Base-by-base conservation (phyloP, 2,888 invertebrate species). In the Anticlea derivata region DNA sequence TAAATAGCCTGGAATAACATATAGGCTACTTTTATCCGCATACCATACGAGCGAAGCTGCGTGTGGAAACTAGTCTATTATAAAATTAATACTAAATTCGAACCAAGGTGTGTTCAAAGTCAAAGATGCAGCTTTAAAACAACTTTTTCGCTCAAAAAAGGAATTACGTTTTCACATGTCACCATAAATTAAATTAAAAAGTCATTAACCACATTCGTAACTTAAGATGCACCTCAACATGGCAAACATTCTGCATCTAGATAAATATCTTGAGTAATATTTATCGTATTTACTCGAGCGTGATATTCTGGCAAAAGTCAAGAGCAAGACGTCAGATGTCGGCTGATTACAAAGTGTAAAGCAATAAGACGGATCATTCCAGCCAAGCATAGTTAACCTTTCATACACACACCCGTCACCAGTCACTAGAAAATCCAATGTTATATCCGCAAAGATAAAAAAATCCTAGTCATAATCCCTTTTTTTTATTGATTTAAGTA, bases 231-330 rank as follows among this genome's bases (percentile, higher is more conserved):
- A 52, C 40, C 41, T 52, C 20, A 26, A 46, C 26, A 39, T 43
- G 44, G 35, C 35, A 39, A 51, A 48, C 41, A 48, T 45, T 50
- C 35, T 23, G 43, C 17, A 37, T 50, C 47, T 59, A 53, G 58
- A 57, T 50, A 63, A 56, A 58, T 59, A 60, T 63, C 51, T 55
- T 56, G 52, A 62, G 29, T 30, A 34, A 11, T 52, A 22, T 17
- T 55, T 55, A 33, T 60, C 24, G 22, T 41, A 26, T 47, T 41
- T 37, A 44, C 48, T 24, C 8, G 63, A 46, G 63, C 66, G 65
- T 65, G 66, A 65, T 66, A 65, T 62, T 61, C 58, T 63, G 63
- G 55, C 61, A 79, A 74, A 72, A 66, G 80, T 76, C 80, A 79
- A 75, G 80, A 78, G 68, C 68, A 63, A 56, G 54, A 55, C 57